A percentile compares a stretch with the other conserved stretches of the same genome.
Evolutionary conservation across 2,888 invertebrate species (phyloP).

Genomic region (Xestia c-nigrum): DNA sequence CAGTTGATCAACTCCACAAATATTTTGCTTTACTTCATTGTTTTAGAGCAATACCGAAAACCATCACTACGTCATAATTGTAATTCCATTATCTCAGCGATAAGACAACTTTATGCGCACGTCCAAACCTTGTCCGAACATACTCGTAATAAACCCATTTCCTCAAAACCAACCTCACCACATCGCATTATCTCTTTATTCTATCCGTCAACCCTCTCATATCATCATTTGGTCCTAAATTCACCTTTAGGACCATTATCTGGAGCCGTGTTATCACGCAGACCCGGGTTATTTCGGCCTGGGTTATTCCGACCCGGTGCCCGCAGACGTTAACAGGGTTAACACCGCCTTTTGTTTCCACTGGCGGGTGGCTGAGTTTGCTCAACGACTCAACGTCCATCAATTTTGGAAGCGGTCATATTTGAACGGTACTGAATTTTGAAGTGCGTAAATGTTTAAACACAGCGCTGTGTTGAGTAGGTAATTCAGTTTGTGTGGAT

Average conservation of each 20-base stretch:
- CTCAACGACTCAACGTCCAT: conserved; percentile 24
- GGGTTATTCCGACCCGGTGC: conserved; percentile 71
- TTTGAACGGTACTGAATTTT: conserved; percentile 40
- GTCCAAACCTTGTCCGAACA: neutral
- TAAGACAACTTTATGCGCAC: neutral
- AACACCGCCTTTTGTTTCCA: conserved; percentile 72
- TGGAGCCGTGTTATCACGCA: conserved; percentile 61
- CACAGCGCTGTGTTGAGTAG: neutral
- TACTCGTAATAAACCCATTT: neutral
- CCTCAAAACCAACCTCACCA: conserved; percentile 43
- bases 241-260: conserved; percentile 62
- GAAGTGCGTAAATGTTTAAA: conserved; percentile 37
- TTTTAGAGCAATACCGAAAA: too few relatives aligned
- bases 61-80: too few relatives aligned
- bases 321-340: conserved; percentile 70
- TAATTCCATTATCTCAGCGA: neutral
- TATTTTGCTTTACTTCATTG: neutral
- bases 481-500: conserved; percentile 5
- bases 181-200: conserved; percentile 48
- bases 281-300: conserved; percentile 61
- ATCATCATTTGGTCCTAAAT: conserved; percentile 55
- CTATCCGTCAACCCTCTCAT: conserved; percentile 51
- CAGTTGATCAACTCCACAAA: neutral
- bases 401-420: conserved; percentile 36
- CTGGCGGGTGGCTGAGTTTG: conserved; percentile 37